Conservation (phyloP, 1,140 invertebrate species). For the Condylostylus longicornis region DNA sequence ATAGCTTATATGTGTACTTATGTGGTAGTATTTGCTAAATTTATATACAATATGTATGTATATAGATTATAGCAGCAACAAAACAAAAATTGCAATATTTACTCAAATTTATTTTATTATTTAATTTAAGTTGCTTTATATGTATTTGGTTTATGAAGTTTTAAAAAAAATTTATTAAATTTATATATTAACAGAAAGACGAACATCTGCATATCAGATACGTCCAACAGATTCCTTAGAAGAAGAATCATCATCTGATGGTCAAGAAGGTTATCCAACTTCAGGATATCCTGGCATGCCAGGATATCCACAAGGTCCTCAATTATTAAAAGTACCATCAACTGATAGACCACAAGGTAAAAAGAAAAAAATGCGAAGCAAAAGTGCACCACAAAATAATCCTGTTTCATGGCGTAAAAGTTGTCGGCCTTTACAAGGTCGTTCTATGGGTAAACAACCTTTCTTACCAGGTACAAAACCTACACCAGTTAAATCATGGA, state of each 20-base stretch:
- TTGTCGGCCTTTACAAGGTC: constrained; percentile 23
- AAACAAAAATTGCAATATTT: no score
- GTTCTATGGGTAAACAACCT: constrained; percentile 24
- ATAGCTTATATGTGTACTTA: no score
- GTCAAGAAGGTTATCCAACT: constrained; percentile 24
- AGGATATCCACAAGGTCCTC: no score
- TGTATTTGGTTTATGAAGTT: no score
- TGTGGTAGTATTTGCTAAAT: no score
- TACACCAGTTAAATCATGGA: constrained; percentile 35
- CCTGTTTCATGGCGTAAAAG: constrained; percentile 28
- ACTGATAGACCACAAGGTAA: constrained; percentile 23
- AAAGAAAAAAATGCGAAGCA: constrained; percentile 22
- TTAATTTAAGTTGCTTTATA: no score
- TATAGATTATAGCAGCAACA: no score
- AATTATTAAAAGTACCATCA: constrained; percentile 17
- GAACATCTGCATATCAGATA: constrained; percentile 31
- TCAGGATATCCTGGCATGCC: no score
- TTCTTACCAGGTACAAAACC: constrained; percentile 25
- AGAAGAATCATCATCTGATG: constrained; percentile 29
- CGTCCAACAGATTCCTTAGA: constrained; percentile 29
- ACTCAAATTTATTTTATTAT: no score
- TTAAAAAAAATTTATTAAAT: no score
- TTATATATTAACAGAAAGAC: constrained; percentile 22
- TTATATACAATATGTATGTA: no score
- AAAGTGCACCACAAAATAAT: constrained; percentile 26